Evolutionary conservation across 2,888 invertebrate genomes (phyloP), one percentile per base, ranked within the genome.

Genomic region (Timandra comae): DNA sequence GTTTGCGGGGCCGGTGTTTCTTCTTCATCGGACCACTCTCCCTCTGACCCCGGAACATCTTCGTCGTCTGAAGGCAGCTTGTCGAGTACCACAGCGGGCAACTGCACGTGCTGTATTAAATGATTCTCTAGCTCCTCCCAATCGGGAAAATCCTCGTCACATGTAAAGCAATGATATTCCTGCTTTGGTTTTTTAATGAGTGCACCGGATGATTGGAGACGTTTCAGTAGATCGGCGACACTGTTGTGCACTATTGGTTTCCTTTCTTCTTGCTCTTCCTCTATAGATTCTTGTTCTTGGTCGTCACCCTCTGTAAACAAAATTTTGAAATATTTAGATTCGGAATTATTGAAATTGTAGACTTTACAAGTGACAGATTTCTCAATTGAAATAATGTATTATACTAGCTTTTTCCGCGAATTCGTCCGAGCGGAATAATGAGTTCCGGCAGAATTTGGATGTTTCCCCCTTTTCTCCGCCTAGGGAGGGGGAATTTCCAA

Each of bases 51-150:
- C 44, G 64, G 56, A 24, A 55, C 56, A 36, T 79, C 76, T 76
- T 88, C 73, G 66, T 78, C 78, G 85, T 88, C 72, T 61, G 88
- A 87, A 43, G 85, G 84, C 62, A 86, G 75, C 54, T 76, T 82
- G 50, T 80, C 72, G 42, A 89, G 47, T 25, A 80, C 62, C 34
- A 89, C 69, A 1, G 63, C 68, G 26, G 89, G 89, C 51, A 88
- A 75, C 4, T 84, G 86, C 26, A 89, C 86, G 75, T 89, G 89
- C 31, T 80, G 76, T 19, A 88, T 70, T 7, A 89, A 68, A 60
- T 89, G 89, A 7, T 73, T 70, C 46, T 88, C 75, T 38, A 88
- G 56, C 8, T 77, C 80, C 24, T 71, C 67, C 69, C 80, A 81
- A 43, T 70, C 61, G 7, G 60, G 62, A 55, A 85, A 89, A 35